Percentiles rank a stretch among this genome's conserved stretches.
These are phyloP conservation scores for Caenorhabditis panamensis DNA, from an alignment of 2,888 invertebrate species.

Conservation along the genomic window DNA sequence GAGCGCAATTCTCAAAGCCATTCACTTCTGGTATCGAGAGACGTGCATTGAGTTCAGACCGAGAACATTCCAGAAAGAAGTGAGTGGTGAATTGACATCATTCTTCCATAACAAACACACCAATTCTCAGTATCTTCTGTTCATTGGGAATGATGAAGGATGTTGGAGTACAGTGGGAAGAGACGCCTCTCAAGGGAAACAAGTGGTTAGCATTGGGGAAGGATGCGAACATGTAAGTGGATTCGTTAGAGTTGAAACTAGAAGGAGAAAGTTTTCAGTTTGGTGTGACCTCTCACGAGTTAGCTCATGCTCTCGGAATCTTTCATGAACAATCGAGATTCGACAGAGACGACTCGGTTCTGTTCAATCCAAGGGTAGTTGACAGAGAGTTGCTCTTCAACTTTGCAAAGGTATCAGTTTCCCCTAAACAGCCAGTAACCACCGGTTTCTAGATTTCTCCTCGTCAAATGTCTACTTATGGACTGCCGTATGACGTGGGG, in stretches of 20 bases:
- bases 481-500: slow-evolving; percentile 71
- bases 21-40: slow-evolving; percentile 70
- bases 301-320: slow-evolving; percentile 72
- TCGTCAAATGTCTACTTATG: slow-evolving; percentile 66
- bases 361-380: slow-evolving; percentile 66
- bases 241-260: background rate
- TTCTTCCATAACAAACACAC: background rate
- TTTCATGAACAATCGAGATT: slow-evolving; percentile 73
- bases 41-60: slow-evolving; percentile 70
- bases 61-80: slow-evolving; percentile 57
- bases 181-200: slow-evolving; percentile 64
- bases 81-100: background rate
- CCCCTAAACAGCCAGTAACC: background rate
- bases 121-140: slow-evolving; percentile 55
- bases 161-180: slow-evolving; percentile 74
- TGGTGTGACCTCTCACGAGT: slow-evolving; percentile 72
- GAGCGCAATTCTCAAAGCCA: slow-evolving; percentile 60
- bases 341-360: slow-evolving; percentile 65
- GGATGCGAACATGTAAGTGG: slow-evolving; percentile 72
- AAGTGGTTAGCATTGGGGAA: slow-evolving; percentile 69
- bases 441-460: slow-evolving; percentile 48
- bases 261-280: slow-evolving; percentile 57
- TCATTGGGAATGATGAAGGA: slow-evolving; percentile 71
- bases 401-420: slow-evolving; percentile 66
- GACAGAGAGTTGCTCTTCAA: slow-evolving; percentile 64